These are phyloP conservation scores for Asteroscopus sphinx DNA, from an alignment of 2,888 invertebrate species.

Conservation along the genomic window DNA sequence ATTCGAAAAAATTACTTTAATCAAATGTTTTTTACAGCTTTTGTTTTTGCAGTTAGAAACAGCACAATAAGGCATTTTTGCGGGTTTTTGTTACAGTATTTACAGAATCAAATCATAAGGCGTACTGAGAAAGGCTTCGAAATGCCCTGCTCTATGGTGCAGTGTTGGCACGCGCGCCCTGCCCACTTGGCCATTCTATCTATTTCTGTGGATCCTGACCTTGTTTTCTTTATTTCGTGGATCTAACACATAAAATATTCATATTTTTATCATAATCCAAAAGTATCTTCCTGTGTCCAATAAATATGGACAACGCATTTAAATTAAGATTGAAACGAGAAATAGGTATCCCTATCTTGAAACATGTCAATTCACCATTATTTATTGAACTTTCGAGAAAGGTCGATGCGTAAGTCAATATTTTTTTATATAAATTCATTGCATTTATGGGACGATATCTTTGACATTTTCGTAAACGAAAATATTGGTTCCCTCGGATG, in stretches of 20 bases:
- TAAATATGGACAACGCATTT: slow-evolving; percentile 29
- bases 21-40: no score
- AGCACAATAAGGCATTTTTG: no score
- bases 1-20: no score
- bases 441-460: slow-evolving; percentile 51
- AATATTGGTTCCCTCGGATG: slow-evolving; percentile 45
- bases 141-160: no score
- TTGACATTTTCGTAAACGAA: slow-evolving; percentile 52
- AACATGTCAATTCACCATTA: slow-evolving; percentile 27
- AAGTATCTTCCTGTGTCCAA: slow-evolving; percentile 13
- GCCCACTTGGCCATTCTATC: no score
- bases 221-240: no score
- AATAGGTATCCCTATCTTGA: slow-evolving; percentile 13
- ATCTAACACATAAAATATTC: slow-evolving; percentile 22
- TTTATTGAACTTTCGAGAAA: slow-evolving; percentile 36
- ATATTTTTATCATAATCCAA: slow-evolving; percentile 8
- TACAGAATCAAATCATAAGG: no score
- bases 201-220: no score
- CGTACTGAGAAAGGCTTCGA: no score
- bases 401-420: slow-evolving; percentile 41
- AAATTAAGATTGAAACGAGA: slow-evolving; percentile 25
- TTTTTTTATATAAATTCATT: slow-evolving; percentile 53
- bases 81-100: no score
- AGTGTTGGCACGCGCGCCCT: no score
- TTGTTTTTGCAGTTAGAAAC: no score